A percentile compares a stretch with the other conserved stretches of the same genome.
Conservation (phyloP, 2,888 invertebrate species). For the Caenorhabditis japonica region DNA sequence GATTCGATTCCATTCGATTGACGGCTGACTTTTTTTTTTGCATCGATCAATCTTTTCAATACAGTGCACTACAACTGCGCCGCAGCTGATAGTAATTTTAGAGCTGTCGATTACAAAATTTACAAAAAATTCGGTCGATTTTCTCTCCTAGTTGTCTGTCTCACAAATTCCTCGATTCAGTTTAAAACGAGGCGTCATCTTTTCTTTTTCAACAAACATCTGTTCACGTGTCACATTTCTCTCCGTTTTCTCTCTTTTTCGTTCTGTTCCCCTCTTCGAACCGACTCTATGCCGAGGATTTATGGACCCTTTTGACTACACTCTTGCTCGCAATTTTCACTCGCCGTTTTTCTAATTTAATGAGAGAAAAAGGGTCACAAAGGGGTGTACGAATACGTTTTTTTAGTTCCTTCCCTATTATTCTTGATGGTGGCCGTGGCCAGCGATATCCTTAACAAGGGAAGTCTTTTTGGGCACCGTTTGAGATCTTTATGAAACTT, state of each 20-base stretch:
- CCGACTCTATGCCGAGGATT: background rate
- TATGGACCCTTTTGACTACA: background rate
- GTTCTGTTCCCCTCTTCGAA: background rate
- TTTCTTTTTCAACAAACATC: background rate
- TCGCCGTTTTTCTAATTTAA: conserved; percentile 3
- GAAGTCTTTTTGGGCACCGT: too few relatives aligned
- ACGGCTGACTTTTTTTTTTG: conserved; percentile 2
- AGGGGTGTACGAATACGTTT: background rate
- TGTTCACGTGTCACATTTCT: conserved; percentile 2
- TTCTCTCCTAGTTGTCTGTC: too few relatives aligned
- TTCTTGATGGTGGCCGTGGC: too few relatives aligned
- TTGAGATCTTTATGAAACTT: too few relatives aligned
- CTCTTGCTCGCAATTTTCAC: background rate
- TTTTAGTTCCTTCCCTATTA: too few relatives aligned
- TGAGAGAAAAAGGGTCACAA: conserved; percentile 4
- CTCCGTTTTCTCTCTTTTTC: background rate
- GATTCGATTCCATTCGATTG: background rate
- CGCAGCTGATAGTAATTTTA: conserved; percentile 22
- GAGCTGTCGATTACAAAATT: too few relatives aligned
- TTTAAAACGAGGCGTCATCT: background rate
- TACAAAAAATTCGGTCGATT: too few relatives aligned
- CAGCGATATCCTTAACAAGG: too few relatives aligned
- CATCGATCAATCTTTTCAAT: conserved; percentile 30
- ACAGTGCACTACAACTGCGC: conserved; percentile 14
- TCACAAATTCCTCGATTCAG: too few relatives aligned